Base-by-base conservation (phyloP, 2,888 invertebrate species). In the Pammene fasciana region DNA sequence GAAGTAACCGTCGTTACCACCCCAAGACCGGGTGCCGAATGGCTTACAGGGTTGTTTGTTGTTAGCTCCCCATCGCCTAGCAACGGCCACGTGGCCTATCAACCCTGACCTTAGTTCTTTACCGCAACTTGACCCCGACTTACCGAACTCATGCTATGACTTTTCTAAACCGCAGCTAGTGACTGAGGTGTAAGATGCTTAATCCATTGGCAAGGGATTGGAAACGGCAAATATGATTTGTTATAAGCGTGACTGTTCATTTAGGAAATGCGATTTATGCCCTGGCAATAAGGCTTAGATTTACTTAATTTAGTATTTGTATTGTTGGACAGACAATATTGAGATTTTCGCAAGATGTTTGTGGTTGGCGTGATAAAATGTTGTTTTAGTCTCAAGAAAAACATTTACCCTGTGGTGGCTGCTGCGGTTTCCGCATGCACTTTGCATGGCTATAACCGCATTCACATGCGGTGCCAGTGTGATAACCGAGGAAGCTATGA, bases 31-130 rank as follows among this genome's bases (percentile, higher is more conserved):
- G 75, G 76, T 74, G 70, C 75, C 81, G 84, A 90, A 87, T 89
- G 86, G 48, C 68, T 55, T 66, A 59, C 43, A 50, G 68, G 72
- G 74, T 76, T 84, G 82, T 87, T 86, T 89, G 89, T 86, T 89
- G 89, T 87, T 84, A 84, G 84, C 71, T 56, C 65, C 48, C 41
- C 38, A 86, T 88, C 78, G 82, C 87, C 72, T 79, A 76, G 89
- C 83, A 84, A 88, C 88, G 45, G 74, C 66, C 90, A 90, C 86
- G 86, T 89, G 87, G 82, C 72, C 70, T 10, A 87, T 18, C 71
- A 70, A 73, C 68, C 76, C 75, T 82, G 85, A 87, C 86, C 86
- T 85, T 79, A 71, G 71, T 75, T 73, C 71, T 75, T 67, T 76
- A 76, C 78, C 72, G 79, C 72, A 82, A 83, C 84, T 87, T 89